Conservation (phyloP, 2,888 invertebrate genomes). For the Orgyia antiqua region DNA sequence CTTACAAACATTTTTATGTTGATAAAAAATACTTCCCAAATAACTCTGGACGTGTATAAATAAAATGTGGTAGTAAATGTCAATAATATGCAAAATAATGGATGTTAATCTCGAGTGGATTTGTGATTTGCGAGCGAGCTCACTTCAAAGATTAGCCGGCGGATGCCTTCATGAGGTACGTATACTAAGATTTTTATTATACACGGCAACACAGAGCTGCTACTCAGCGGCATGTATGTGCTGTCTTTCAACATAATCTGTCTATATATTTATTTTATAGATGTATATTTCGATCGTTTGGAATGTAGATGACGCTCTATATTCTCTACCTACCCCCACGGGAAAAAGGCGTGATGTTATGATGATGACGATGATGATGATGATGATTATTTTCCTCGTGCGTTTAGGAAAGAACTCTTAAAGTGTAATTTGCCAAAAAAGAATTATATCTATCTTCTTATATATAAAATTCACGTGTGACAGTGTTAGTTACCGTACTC, state of each 20-base stretch:
- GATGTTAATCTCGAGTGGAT: conserved; percentile 66
- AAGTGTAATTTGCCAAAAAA: too few species aligned
- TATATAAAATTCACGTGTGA: too few species aligned
- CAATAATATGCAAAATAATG: conserved; percentile 78
- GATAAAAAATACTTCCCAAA: conserved; percentile 74
- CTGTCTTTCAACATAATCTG: conserved; percentile 14
- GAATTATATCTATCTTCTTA: too few species aligned
- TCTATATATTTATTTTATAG: conserved; percentile 20
- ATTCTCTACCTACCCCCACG: too few species aligned
- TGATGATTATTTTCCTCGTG: too few species aligned
- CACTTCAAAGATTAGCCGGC: conserved; percentile 68
- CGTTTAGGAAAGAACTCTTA: too few species aligned
- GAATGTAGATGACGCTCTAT: too few species aligned
- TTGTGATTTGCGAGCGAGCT: conserved; percentile 68
- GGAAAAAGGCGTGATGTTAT: too few species aligned
- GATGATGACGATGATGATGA: too few species aligned
- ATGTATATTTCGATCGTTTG: too few species aligned
- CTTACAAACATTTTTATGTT: conserved; percentile 71
- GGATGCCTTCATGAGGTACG: conserved; percentile 33
- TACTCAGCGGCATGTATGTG: conserved; percentile 11
- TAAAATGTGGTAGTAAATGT: conserved; percentile 75
- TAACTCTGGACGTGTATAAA: conserved; percentile 69
- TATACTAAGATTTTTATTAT: conserved; percentile 24
- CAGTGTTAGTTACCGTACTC: too few species aligned
- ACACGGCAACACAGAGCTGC: conserved; percentile 12